These are phyloP conservation scores for Colistium nudipinnis DNA, from an alignment of 2,113 vertebrate species.

Conservation along the genomic window DNA sequence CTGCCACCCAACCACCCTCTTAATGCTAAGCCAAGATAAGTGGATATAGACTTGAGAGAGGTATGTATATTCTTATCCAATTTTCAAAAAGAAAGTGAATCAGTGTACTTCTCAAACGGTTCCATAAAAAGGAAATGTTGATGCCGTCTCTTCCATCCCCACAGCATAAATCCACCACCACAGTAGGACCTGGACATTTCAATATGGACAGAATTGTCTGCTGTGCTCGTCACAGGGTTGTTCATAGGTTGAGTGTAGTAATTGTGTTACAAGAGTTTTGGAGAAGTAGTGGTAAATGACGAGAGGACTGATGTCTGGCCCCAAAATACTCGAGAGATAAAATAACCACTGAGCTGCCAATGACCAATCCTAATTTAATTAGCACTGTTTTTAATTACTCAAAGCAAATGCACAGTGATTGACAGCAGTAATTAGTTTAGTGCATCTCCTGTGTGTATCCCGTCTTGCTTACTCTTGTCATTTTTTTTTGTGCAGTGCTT, in stretches of 20 bases:
- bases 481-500: neutral
- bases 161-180: neutral
- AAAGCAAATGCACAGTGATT: constrained; percentile 53
- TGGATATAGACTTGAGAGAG: neutral
- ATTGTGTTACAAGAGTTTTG: constrained; percentile 6
- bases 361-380: constrained; percentile 49
- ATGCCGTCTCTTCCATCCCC: neutral
- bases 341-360: constrained; percentile 46
- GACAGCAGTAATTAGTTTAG: constrained; percentile 47
- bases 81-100: neutral
- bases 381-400: constrained; percentile 60
- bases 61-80: neutral
- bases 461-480: constrained; percentile 2
- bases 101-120: neutral
- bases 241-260: neutral
- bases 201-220: neutral
- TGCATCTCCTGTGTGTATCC: neutral
- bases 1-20: neutral
- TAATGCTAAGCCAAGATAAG: constrained; percentile 2
- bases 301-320: constrained; percentile 20
- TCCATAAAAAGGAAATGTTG: neutral
- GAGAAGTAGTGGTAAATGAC: constrained; percentile 25
- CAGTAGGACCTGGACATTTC: neutral
- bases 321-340: constrained; percentile 16
- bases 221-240: neutral